Base-by-base conservation (phyloP, 92 coral and sea anemone species). In the Diadumene lineata region DNA sequence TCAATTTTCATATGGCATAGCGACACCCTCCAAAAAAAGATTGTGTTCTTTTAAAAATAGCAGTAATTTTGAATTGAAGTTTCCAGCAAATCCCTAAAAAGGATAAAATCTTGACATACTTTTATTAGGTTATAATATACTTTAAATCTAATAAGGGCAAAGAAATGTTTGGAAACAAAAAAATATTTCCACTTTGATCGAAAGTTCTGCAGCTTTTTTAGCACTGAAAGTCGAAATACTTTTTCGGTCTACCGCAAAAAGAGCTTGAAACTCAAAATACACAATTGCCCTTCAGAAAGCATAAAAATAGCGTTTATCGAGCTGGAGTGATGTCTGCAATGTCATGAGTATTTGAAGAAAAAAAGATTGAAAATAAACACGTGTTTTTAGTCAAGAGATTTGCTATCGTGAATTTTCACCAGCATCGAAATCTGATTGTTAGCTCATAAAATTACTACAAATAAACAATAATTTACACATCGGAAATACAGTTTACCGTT, bases 401-500 rank as follows among this genome's bases (percentile, higher is more conserved):
- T n/a, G n/a, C n/a, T 10, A 23, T 8, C 21, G 48, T 38, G 48
- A 38, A 38, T 10, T 25, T 25, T 22, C 29, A 25, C 1, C 26
- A 15, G 24, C 25, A 29, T 53, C 0, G 30, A 62, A 29, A 50
- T 4, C 27, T 57, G 3, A 30, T 11, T 62, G 43, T 44, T 32
- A 56, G 77, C 53, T 31, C 65, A 1, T 72, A 25, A 56, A 72
- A 51, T 72, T 56, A 56, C 50, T 9, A 11, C 53, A 72, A 56
- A 32, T 18, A 72, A 57, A 18, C 43, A 32, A 32, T 56, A 26
- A 72, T 34, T 56, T 56, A 17, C 62, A 72, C 18, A 56, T 56
- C 77, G 77, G 77, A 72, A 72, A 72, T 56, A 56, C 1, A 56
- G 50, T 57, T 72, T 72, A 27, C 65, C 63, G 77, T 55, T 70